Evolutionary conservation across 2,888 invertebrate species (phyloP).

Genomic region (Scelioninae gen. 1): DNA sequence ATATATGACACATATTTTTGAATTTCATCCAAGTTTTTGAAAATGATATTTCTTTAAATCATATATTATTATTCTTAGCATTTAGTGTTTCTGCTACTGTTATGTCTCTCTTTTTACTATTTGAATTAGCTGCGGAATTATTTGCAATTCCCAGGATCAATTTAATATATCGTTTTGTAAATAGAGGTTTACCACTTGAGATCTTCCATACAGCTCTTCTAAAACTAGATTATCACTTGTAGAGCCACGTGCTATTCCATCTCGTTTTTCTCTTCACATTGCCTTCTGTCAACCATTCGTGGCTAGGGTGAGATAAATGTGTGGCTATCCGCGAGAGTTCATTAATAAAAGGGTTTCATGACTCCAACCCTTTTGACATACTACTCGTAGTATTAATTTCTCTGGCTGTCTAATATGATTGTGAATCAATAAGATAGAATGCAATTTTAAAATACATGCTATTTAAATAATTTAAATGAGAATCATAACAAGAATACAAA

Average conservation of each 20-base stretch:
- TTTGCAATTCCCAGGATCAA: slow-evolving; percentile 52
- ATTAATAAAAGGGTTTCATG: slow-evolving; percentile 32
- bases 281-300: too few relatives aligned
- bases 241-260: slow-evolving; percentile 54
- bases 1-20: too few relatives aligned
- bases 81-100: too few relatives aligned
- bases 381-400: slow-evolving; percentile 24
- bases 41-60: too few relatives aligned
- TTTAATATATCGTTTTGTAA: slow-evolving; percentile 41
- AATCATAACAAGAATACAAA: too few relatives aligned
- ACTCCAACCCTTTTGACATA: slow-evolving; percentile 12
- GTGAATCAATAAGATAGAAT: neutral
- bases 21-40: too few relatives aligned
- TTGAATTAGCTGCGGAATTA: slow-evolving; percentile 19
- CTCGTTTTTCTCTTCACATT: slow-evolving; percentile 2
- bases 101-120: neutral
- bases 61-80: too few relatives aligned
- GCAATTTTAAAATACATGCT: too few relatives aligned
- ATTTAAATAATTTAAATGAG: too few relatives aligned
- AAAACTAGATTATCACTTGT: slow-evolving; percentile 61
- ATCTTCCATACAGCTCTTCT: slow-evolving; percentile 25
- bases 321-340: slow-evolving; percentile 21
- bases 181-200: slow-evolving; percentile 44
- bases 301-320: slow-evolving; percentile 3
- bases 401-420: neutral